These are phyloP conservation scores for Goniozus legneri DNA, from an alignment of 1,140 invertebrate species.

Conservation along the genomic window DNA sequence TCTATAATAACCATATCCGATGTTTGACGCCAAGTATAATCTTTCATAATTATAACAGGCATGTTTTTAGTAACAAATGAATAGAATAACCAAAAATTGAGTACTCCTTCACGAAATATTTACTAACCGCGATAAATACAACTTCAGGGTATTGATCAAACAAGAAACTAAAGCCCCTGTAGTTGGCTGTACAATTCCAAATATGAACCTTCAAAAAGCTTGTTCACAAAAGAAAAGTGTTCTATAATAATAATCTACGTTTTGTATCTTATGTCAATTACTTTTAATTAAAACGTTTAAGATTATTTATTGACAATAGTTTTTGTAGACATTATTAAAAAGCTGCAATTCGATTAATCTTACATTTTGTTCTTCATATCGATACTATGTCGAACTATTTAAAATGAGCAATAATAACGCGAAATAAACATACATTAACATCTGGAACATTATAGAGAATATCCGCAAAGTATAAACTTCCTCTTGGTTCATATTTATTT, in stretches of 20 bases:
- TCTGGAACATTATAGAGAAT: no score
- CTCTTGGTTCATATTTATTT: constrained; percentile 4
- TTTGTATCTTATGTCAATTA: constrained; percentile 32
- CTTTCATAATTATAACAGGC: constrained; percentile 66
- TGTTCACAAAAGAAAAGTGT: no score
- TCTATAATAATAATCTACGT: neutral
- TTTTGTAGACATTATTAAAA: constrained; percentile 43
- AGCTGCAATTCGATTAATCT: constrained; percentile 25
- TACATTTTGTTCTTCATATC: constrained; percentile 2
- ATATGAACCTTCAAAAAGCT: no score
- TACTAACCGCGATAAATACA: constrained; percentile 16
- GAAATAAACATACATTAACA: no score
- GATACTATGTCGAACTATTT: constrained; percentile 11
- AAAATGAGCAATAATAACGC: no score
- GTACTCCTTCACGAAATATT: constrained; percentile 14
- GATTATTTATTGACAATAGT: constrained; percentile 47
- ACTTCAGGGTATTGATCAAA: constrained; percentile 28
- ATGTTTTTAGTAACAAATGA: no score
- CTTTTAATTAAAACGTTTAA: constrained; percentile 48
- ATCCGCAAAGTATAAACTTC: no score
- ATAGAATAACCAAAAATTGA: no score
- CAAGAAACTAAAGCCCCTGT: constrained; percentile 5
- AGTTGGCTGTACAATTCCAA: no score
- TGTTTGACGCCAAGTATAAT: constrained; percentile 68
- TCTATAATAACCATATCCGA: constrained; percentile 55